These are phyloP conservation scores for Momotus momota DNA, from an alignment of 2,797 vertebrate genomes.

Conservation along the genomic window DNA sequence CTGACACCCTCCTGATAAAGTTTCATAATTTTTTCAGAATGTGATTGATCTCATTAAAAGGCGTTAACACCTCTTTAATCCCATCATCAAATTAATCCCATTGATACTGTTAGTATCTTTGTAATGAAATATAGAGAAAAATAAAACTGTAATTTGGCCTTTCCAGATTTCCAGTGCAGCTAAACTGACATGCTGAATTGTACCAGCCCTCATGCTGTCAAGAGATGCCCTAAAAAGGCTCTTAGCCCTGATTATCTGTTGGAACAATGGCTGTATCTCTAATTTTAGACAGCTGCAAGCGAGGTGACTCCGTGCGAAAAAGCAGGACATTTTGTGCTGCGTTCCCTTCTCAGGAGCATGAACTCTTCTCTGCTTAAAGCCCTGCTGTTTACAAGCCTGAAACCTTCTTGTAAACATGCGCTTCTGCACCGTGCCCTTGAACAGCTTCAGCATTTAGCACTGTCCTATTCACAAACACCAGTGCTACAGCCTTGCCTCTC, in stretches of 20 bases:
- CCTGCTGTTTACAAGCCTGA: conserved; percentile 6
- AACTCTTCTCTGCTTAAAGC: background rate
- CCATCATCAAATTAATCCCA: background rate
- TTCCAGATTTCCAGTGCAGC: background rate
- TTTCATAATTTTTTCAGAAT: background rate
- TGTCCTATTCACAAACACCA: background rate
- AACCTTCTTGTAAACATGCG: background rate
- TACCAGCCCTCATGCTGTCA: conserved; percentile 3
- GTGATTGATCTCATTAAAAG: conserved; percentile 2
- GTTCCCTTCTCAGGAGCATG: background rate
- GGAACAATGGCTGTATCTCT: conserved; percentile 28
- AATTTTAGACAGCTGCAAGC: background rate
- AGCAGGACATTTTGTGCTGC: background rate
- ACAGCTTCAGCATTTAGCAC: background rate
- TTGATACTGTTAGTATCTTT: background rate
- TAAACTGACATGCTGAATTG: background rate
- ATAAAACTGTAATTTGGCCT: background rate
- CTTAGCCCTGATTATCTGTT: conserved; percentile 11
- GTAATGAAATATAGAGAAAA: background rate
- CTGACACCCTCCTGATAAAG: background rate
- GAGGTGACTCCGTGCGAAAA: background rate
- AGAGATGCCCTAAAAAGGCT: conserved; percentile 26
- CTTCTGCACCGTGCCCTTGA: background rate
- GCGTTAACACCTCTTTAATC: background rate
- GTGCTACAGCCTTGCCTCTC: background rate